phyloP scores from a whole-genome alignment of 2,113 vertebrate species.

The Zapornia atra region DNA sequence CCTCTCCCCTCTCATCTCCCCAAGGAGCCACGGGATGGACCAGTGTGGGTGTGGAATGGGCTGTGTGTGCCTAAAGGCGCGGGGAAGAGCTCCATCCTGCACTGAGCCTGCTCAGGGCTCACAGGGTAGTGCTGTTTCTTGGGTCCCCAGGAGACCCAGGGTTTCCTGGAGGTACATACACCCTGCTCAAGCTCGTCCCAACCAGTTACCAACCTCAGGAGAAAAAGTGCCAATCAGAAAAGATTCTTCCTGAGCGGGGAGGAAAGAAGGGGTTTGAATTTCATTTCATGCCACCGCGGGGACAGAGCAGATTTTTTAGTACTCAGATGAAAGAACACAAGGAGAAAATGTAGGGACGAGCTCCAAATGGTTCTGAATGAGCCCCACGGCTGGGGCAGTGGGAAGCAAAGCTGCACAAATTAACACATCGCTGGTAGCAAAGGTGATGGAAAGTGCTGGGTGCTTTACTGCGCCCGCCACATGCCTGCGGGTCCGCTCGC shows the following conservation, averaged over 20 bases:
- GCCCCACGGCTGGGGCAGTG: background rate
- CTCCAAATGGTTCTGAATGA: background rate
- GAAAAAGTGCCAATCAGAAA: background rate
- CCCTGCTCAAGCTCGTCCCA: background rate
- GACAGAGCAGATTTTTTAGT: background rate
- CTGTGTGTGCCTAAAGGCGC: background rate
- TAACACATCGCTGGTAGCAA: background rate
- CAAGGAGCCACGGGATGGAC: accelerated
- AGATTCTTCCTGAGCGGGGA: background rate
- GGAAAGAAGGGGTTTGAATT: background rate
- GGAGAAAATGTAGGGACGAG: background rate
- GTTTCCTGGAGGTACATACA: background rate
- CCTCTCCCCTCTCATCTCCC: background rate
- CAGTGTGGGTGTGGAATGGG: background rate
- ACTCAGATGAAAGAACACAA: background rate
- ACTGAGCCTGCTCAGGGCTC: background rate
- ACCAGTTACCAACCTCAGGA: background rate
- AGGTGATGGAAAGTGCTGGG: background rate
- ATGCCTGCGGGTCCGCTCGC: background rate
- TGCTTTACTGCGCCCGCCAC: no score
- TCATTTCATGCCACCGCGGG: background rate
- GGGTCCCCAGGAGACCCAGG: background rate
- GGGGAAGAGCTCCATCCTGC: background rate
- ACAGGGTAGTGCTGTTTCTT: background rate
- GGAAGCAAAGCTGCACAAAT: background rate